Evolutionary conservation across 2,797 vertebrate genomes (phyloP), one percentile per base, ranked within the genome.

Genomic region (Telmatherina bonti): DNA sequence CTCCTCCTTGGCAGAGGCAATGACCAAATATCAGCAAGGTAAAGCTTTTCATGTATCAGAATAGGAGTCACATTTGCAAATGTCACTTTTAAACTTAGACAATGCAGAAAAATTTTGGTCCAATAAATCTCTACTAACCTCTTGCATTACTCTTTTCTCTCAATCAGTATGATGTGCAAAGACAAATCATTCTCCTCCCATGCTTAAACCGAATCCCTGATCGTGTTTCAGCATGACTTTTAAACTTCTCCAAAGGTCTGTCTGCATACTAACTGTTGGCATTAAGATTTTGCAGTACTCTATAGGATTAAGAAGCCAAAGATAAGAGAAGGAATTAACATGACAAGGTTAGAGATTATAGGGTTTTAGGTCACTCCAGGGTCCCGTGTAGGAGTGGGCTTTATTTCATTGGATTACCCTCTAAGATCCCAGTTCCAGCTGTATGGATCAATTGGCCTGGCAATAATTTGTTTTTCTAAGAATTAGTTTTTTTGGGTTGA

Each of bases 381-480:
- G 60, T 77, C 66, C 53, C 49, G 7, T 64, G 9, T 49, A 15
- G 31, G 33, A 18, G 41, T 30, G 41, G 64, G 35, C 49, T 70
- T 74, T 29, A 41, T 38, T 81, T 79, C 58, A 76, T 64, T 47
- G 71, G 85, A 87, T 90, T 88, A 85, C 30, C 38, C 63, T 73
- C 62, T 35, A 53, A 24, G 74, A 64, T 78, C 60, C 59, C 3
- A 16, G 2, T 51, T 82, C 47, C 62, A 56, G 8, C 33, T 58
- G 30, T 35, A 56, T 26, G 53, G 75, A 85, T 78, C 60, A 79
- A 73, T 67, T 80, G 65, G 78, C 51, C 67, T 43, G 62, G 29
- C 62, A 63, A 67, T 81, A 76, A 77, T 80, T 70, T 9, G 47
- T 65, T 83, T 62, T 63, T 66, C 47, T 59, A 57, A 55, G 78